Evolutionary conservation across 2,113 vertebrate species (phyloP).

Genomic region (Seriola dumerili): DNA sequence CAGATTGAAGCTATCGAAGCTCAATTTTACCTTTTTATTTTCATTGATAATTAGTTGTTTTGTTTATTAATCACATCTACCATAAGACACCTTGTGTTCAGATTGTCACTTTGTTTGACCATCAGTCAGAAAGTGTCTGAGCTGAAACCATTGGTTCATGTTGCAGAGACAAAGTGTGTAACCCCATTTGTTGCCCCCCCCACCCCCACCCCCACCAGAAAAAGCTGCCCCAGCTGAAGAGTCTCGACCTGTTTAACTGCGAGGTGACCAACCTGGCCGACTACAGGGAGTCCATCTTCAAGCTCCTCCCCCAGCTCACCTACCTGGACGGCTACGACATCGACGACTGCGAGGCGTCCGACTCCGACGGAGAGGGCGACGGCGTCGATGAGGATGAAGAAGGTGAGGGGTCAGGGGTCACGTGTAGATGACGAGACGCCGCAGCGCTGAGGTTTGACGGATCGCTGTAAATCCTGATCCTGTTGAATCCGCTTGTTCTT

Average conservation of each 20-base stretch:
- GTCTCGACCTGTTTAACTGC: constrained; percentile 89
- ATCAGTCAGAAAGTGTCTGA: too few relatives aligned
- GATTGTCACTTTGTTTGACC: too few relatives aligned
- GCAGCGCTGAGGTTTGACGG: too few relatives aligned
- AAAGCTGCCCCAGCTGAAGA: constrained; percentile 86
- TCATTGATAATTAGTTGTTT: too few relatives aligned
- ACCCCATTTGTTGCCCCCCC: too few relatives aligned
- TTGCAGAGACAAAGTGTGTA: neutral
- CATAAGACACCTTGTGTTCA: too few relatives aligned
- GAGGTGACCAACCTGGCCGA: constrained; percentile 89
- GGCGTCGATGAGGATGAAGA: constrained; percentile 87
- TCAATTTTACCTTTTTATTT: too few relatives aligned
- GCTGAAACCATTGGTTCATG: neutral
- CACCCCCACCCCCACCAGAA: constrained; percentile 72
- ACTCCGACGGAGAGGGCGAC: constrained; percentile 87
- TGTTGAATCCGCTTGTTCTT: too few relatives aligned
- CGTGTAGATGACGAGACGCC: too few relatives aligned
- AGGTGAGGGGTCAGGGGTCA: constrained; percentile 67
- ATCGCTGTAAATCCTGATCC: too few relatives aligned
- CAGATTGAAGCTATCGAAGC: too few relatives aligned
- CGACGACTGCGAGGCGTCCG: constrained; percentile 87
- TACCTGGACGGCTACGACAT: constrained; percentile 89
- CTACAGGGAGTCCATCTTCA: constrained; percentile 88
- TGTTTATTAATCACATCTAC: neutral
- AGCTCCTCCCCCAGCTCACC: constrained; percentile 87